phyloP scores from a whole-genome alignment of 2,888 invertebrate genomes.

The Phrixothrix hirtus region DNA sequence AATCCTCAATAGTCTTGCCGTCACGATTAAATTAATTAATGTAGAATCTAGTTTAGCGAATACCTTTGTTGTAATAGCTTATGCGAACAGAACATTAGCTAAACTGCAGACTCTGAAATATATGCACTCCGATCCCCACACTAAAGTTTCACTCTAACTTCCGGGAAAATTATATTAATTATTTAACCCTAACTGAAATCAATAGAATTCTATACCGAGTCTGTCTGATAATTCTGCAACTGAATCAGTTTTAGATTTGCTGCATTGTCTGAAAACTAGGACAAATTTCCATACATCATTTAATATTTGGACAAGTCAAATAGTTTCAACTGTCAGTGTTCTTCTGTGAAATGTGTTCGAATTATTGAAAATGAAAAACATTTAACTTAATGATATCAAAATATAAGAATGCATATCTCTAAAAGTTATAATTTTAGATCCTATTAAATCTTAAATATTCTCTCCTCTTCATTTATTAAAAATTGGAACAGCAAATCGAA shows the following conservation, averaged over 20 bases:
- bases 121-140: conserved; percentile 38
- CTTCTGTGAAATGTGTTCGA: no score
- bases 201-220: conserved; percentile 11
- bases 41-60: conserved; percentile 36
- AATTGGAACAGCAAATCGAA: no score
- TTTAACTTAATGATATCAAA: no score
- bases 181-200: conserved; percentile 34
- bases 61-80: conserved; percentile 39
- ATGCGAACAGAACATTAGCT: conserved; percentile 40
- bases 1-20: conserved; percentile 42
- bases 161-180: conserved; percentile 40
- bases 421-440: no score
- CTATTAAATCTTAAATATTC: no score
- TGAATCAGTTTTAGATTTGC: neutral
- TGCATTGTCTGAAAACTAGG: neutral
- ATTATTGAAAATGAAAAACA: no score
- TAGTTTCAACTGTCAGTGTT: no score
- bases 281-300: neutral
- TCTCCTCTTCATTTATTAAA: no score
- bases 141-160: conserved; percentile 37
- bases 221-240: conserved; percentile 18
- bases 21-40: conserved; percentile 42
- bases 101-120: conserved; percentile 37
- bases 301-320: no score
- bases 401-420: no score